These are phyloP conservation scores for Meles meles DNA, from an alignment of 2,113 vertebrate species.

Conservation along the genomic window DNA sequence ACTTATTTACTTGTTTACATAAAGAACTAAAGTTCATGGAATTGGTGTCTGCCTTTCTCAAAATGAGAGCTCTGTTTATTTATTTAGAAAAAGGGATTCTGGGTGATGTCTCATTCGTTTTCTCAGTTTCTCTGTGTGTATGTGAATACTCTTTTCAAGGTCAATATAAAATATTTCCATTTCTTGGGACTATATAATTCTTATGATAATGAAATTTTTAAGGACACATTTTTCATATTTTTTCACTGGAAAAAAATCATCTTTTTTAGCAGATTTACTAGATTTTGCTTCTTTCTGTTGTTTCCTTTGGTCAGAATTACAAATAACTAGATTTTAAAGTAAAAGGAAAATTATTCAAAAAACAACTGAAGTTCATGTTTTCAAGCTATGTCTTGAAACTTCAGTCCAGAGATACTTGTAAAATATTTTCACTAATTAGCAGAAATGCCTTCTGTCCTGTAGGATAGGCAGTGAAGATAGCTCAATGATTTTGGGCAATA, in stretches of 20 bases:
- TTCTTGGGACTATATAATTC: neutral
- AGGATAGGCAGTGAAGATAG: neutral
- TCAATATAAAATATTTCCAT: neutral
- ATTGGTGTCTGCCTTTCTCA: neutral
- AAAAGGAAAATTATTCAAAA: neutral
- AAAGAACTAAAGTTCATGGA: neutral
- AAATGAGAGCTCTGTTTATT: neutral
- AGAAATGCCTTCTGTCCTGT: neutral
- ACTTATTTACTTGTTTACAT: neutral
- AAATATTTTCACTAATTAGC: neutral
- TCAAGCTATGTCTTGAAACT: neutral
- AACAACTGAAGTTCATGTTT: neutral
- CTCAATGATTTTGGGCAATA: neutral
- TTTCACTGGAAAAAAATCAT: neutral
- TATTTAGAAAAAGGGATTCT: neutral
- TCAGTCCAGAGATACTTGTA: neutral
- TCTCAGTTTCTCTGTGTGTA: neutral
- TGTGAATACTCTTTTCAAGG: neutral
- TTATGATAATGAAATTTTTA: neutral
- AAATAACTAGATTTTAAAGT: neutral
- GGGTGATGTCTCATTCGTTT: neutral
- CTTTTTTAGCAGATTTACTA: neutral
- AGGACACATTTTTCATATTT: neutral
- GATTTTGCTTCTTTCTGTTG: neutral
- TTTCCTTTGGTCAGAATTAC: neutral